These are phyloP conservation scores for Cardiocondyla obscurior DNA, from an alignment of 1,140 invertebrate genomes.

Conservation along the genomic window DNA sequence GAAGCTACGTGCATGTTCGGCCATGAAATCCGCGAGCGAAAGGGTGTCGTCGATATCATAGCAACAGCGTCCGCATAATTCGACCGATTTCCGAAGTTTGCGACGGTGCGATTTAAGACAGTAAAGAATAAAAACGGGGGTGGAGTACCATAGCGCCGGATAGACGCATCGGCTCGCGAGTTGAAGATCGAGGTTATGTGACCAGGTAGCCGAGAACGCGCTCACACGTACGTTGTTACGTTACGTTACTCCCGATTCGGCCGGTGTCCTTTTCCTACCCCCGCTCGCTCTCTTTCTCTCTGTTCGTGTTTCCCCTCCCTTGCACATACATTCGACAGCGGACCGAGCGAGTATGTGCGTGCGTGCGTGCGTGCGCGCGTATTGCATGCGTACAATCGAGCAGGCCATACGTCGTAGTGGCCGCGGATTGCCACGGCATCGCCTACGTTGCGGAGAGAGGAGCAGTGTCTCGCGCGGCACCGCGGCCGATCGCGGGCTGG, in stretches of 20 bases:
- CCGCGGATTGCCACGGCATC: background rate
- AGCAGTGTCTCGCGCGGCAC: constrained; percentile 7
- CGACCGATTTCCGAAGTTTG: background rate
- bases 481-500: background rate
- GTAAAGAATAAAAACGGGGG: background rate
- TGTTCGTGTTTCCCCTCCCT: background rate
- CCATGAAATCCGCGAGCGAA: background rate
- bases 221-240: constrained; percentile 19
- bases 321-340: background rate
- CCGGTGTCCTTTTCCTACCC: background rate
- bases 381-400: background rate
- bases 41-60: background rate
- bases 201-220: constrained; percentile 58
- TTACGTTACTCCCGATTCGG: background rate
- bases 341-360: background rate
- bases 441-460: background rate
- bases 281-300: background rate
- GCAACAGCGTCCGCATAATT: background rate
- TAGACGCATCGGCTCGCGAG: background rate
- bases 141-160: background rate
- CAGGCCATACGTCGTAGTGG: background rate
- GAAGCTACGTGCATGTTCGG: too few species aligned
- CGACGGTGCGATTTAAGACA: background rate
- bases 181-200: constrained; percentile 63
- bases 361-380: background rate